Evolutionary conservation across 2,888 invertebrate species (phyloP).

Genomic region (Lasioglossum figueresi): DNA sequence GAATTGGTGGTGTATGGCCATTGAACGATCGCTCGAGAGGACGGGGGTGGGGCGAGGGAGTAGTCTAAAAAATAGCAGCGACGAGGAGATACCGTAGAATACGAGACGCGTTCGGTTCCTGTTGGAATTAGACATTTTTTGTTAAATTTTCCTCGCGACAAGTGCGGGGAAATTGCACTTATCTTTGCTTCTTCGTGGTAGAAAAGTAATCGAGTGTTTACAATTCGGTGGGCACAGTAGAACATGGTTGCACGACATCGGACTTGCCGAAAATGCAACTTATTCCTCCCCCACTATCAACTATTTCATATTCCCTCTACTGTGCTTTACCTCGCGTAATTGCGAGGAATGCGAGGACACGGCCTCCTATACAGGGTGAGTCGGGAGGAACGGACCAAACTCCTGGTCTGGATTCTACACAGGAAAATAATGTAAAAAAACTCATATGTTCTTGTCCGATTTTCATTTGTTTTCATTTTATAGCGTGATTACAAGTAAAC

Average conservation of each 20-base stretch:
- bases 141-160: neutral
- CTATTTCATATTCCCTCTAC: no score
- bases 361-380: no score
- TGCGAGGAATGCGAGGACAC: no score
- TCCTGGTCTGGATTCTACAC: no score
- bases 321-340: no score
- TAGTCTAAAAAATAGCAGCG: slow-evolving; percentile 7
- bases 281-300: no score
- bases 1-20: neutral
- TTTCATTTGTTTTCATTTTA: no score
- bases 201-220: neutral
- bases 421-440: no score
- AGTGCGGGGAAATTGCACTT: neutral
- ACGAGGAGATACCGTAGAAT: neutral
- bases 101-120: neutral
- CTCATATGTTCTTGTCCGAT: no score
- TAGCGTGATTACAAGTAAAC: no score
- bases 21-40: slow-evolving; percentile 2
- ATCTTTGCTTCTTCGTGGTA: neutral
- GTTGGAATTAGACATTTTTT: neutral
- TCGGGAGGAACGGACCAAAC: no score
- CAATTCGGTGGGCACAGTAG: neutral
- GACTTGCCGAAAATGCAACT: neutral
- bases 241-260: neutral
- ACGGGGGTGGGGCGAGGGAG: no score